Conservation (phyloP, 2,797 vertebrate species). For the Lutjanus argentimaculatus region DNA sequence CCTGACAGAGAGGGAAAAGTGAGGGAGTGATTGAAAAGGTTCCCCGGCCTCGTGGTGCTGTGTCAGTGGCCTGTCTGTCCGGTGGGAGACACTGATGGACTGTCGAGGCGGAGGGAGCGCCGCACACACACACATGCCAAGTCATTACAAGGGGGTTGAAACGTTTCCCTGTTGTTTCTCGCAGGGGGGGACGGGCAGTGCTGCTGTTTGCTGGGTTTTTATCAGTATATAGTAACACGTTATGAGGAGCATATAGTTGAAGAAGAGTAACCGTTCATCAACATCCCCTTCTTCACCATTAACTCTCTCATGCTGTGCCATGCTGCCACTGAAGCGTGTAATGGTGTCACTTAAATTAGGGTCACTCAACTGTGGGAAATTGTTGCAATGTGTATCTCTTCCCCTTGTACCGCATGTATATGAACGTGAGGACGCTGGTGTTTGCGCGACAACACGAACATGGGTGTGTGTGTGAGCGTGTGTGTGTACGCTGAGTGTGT, state of each 20-base stretch:
- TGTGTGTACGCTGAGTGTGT: slow-evolving; percentile 50
- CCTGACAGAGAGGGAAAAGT: slow-evolving; percentile 84
- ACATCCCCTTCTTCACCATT: slow-evolving; percentile 67
- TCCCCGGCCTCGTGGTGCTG: slow-evolving; percentile 77
- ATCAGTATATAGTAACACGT: slow-evolving; percentile 49
- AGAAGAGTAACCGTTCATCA: slow-evolving; percentile 54
- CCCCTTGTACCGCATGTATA: slow-evolving; percentile 41
- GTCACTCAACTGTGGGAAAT: slow-evolving; percentile 86
- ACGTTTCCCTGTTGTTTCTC: slow-evolving; percentile 55
- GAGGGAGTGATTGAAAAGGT: slow-evolving; percentile 87
- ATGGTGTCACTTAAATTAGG: slow-evolving; percentile 92
- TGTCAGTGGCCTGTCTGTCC: slow-evolving; percentile 84
- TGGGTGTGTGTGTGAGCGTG: slow-evolving; percentile 14
- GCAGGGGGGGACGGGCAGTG: slow-evolving; percentile 36
- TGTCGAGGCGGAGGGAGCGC: slow-evolving; percentile 61
- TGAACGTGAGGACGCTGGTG: slow-evolving; percentile 42
- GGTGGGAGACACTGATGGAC: slow-evolving; percentile 81
- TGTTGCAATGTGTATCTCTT: slow-evolving; percentile 49
- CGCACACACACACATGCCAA: slow-evolving; percentile 52
- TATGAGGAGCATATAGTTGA: slow-evolving; percentile 42
- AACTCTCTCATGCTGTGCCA: slow-evolving; percentile 74
- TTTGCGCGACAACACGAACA: slow-evolving; percentile 46
- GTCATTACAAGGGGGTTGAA: slow-evolving; percentile 68
- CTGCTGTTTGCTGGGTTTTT: slow-evolving; percentile 39
- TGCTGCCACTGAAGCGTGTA: slow-evolving; percentile 85